These are phyloP conservation scores for Drosophila histrio DNA, from an alignment of 2,888 invertebrate species.

Conservation along the genomic window DNA sequence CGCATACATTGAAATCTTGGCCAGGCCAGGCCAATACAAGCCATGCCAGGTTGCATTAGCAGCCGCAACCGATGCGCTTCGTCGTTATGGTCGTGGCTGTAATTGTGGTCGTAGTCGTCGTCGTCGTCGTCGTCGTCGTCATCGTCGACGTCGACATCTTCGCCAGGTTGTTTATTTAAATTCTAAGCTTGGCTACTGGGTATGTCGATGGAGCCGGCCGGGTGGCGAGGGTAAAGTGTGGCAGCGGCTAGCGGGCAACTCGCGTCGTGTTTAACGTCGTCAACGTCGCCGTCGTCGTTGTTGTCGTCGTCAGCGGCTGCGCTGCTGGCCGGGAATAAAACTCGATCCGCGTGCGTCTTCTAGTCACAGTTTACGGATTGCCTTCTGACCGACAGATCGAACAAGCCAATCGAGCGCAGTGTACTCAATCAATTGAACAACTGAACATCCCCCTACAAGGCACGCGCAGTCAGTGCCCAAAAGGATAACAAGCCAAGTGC, in stretches of 20 bases:
- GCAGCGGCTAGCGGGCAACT: conserved; percentile 26
- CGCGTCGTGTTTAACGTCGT: conserved; percentile 49
- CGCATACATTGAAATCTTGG: conserved; percentile 4
- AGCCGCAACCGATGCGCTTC: conserved; percentile 58
- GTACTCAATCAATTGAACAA: conserved; percentile 67
- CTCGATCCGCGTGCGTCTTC: conserved; percentile 83
- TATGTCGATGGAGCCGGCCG: conserved; percentile 8
- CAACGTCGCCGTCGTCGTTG: conserved; percentile 41
- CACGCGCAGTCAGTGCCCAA: conserved; percentile 43
- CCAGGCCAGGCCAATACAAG: conserved; percentile 21
- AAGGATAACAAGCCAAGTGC: conserved; percentile 56
- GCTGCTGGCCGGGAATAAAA: conserved; percentile 84
- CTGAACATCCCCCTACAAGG: conserved; percentile 24
- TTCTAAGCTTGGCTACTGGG: conserved; percentile 79
- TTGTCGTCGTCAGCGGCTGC: conserved; percentile 45
- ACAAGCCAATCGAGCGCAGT: conserved; percentile 81
- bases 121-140: conserved; percentile 17
- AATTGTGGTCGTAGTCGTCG: conserved; percentile 23
- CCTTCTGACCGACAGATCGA: conserved; percentile 84
- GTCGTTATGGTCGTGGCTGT: conserved; percentile 32
- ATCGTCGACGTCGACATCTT: conserved; percentile 28
- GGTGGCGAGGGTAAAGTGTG: neutral
- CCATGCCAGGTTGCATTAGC: conserved; percentile 46
- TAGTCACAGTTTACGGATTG: conserved; percentile 85
- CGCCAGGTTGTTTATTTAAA: conserved; percentile 74